Conservation (phyloP, 2,888 invertebrate genomes). For the Doris montereyensis region DNA sequence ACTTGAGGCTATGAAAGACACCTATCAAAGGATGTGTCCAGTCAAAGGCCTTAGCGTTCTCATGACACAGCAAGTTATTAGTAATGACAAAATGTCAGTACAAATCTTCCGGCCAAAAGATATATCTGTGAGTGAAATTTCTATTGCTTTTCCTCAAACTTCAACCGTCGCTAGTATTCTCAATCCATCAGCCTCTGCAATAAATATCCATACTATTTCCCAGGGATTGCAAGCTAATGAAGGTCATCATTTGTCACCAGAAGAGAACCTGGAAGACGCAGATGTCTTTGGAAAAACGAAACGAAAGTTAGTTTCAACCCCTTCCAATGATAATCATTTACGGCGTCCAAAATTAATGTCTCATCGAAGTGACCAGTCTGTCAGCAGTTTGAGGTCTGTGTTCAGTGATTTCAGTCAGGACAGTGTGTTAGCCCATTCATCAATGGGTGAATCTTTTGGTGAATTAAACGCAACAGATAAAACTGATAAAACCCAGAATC, state of each 20-base stretch:
- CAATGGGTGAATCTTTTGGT: conserved; percentile 23
- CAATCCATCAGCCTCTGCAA: neutral
- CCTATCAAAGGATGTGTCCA: neutral
- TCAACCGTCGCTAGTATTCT: neutral
- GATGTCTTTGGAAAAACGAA: neutral
- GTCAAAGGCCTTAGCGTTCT: conserved; percentile 21
- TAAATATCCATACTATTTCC: too few relatives aligned
- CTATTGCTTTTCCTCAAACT: too few relatives aligned
- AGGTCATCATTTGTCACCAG: neutral
- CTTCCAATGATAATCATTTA: neutral
- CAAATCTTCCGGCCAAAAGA: conserved; percentile 31
- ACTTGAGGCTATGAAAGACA: conserved; percentile 35
- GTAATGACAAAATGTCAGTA: conserved; percentile 27
- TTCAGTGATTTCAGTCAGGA: conserved; percentile 31
- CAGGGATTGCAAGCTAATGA: too few relatives aligned
- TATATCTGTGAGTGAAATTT: neutral
- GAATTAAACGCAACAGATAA: neutral
- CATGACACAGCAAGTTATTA: conserved; percentile 32
- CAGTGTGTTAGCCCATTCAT: conserved; percentile 2
- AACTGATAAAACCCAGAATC: neutral
- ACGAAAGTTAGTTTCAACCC: neutral
- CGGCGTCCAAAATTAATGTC: conserved; percentile 18
- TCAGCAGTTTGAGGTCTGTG: conserved; percentile 28
- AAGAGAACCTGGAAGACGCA: neutral
- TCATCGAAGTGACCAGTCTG: conserved; percentile 33